These are phyloP conservation scores for Orthonychiurus folsomi DNA, from an alignment of 2,888 invertebrate species.

Conservation along the genomic window DNA sequence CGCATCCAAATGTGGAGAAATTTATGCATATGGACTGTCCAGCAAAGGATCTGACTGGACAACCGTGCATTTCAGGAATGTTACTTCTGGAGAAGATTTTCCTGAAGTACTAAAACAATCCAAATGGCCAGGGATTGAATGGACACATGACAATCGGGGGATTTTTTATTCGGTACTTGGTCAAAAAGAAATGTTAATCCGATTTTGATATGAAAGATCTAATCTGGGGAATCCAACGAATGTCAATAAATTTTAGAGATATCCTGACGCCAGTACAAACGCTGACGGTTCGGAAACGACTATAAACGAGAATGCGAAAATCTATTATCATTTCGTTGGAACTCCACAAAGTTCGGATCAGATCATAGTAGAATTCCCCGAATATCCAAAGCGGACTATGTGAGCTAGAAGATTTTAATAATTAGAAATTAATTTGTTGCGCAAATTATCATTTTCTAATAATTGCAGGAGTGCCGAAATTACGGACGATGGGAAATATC, in stretches of 20 bases:
- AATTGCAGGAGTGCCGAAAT: slow-evolving; percentile 5
- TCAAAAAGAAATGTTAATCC: too few species aligned
- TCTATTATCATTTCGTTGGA: slow-evolving; percentile 81
- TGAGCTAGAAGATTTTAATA: slow-evolving; percentile 47
- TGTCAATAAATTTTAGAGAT: slow-evolving; percentile 53
- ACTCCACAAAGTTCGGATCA: slow-evolving; percentile 77
- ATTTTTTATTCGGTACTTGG: slow-evolving; percentile 15
- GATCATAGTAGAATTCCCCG: slow-evolving; percentile 75
- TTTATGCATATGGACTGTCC: slow-evolving; percentile 74
- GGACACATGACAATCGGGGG: slow-evolving; percentile 14
- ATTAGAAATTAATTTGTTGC: background rate
- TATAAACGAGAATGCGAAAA: slow-evolving; percentile 76
- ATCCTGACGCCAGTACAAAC: slow-evolving; percentile 62
- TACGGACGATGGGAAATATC: slow-evolving; percentile 7
- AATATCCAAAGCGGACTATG: slow-evolving; percentile 82
- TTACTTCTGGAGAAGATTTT: slow-evolving; percentile 6
- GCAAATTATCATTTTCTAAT: background rate
- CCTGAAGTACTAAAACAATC: slow-evolving; percentile 9
- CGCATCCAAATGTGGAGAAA: slow-evolving; percentile 82
- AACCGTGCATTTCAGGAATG: slow-evolving; percentile 12
- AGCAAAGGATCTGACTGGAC: slow-evolving; percentile 16
- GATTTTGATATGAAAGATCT: too few species aligned
- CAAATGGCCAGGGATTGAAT: slow-evolving; percentile 15
- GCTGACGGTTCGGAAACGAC: slow-evolving; percentile 85
- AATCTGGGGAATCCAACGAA: too few species aligned